phyloP scores from a whole-genome alignment of 2,888 invertebrate genomes.

The Andricus curvator region DNA sequence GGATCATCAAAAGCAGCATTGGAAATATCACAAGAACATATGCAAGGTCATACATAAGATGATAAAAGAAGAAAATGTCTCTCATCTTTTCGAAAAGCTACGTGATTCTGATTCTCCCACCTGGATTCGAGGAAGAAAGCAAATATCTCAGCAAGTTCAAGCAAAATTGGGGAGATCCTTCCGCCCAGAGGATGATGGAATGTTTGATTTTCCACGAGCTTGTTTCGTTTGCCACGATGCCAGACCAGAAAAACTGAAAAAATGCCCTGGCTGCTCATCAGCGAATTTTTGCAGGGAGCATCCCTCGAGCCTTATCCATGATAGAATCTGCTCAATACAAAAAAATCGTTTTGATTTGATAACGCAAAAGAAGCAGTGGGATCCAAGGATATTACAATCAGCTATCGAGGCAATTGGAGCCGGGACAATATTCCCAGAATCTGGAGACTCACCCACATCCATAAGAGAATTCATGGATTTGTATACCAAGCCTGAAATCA shows the following conservation, averaged over 20 bases:
- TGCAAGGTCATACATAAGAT: constrained; percentile 57
- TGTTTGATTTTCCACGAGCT: constrained; percentile 66
- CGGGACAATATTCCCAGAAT: background rate
- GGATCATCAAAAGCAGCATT: constrained; percentile 63
- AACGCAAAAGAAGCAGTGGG: too few species aligned
- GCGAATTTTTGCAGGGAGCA: background rate
- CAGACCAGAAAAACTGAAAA: constrained; percentile 51
- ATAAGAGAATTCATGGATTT: background rate
- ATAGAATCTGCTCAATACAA: background rate
- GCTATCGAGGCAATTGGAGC: background rate
- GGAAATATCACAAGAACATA: constrained; percentile 63
- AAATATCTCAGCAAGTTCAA: background rate
- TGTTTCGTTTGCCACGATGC: constrained; percentile 62
- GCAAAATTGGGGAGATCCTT: constrained; percentile 53
- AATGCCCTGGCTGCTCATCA: constrained; percentile 55
- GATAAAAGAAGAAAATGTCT: background rate
- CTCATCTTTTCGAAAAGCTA: background rate
- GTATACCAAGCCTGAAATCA: background rate
- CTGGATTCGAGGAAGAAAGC: too few species aligned
- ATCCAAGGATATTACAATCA: background rate
- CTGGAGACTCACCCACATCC: background rate
- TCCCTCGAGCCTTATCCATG: background rate
- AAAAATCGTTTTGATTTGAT: background rate
- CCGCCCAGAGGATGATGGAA: constrained; percentile 57
- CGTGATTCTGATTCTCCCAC: too few species aligned